Evolutionary conservation across 2,797 vertebrate species (phyloP).

Genomic region (Paramormyrops hopkinsi): DNA sequence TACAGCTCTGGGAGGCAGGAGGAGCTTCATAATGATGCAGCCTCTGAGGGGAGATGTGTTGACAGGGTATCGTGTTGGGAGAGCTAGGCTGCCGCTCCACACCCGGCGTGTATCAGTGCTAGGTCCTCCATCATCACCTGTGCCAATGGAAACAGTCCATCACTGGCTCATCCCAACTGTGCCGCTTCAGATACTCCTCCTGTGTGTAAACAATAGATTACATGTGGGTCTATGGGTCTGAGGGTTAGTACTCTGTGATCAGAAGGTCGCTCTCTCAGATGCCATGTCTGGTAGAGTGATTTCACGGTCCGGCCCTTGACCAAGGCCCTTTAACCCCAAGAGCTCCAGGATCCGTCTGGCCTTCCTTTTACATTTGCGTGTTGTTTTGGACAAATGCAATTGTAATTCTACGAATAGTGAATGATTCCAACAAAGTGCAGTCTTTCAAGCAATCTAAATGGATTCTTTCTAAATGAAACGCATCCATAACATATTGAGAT

Average conservation of each 20-base stretch:
- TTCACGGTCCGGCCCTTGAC: not conserved
- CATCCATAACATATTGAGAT: not conserved
- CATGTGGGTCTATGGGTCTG: not conserved
- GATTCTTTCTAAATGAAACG: not conserved
- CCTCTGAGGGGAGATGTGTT: not conserved
- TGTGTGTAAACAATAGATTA: not conserved
- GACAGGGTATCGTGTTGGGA: not conserved
- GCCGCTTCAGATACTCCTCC: not conserved
- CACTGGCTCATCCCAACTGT: too few relatives aligned
- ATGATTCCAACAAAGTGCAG: not conserved
- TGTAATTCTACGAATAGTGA: not conserved
- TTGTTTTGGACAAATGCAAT: not conserved
- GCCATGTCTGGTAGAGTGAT: not conserved
- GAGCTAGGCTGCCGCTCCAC: not conserved
- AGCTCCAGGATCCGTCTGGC: not conserved
- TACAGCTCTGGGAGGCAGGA: not conserved
- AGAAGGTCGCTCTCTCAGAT: not conserved
- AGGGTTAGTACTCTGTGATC: not conserved
- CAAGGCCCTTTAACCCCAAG: not conserved
- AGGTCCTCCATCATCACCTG: not conserved
- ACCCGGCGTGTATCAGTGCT: not conserved
- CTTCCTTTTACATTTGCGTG: not conserved
- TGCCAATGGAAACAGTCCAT: not conserved
- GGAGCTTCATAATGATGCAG: not conserved
- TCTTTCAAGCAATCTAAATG: not conserved